These are phyloP conservation scores for Stercorarius parasiticus DNA, from an alignment of 2,113 vertebrate species.

Conservation along the genomic window DNA sequence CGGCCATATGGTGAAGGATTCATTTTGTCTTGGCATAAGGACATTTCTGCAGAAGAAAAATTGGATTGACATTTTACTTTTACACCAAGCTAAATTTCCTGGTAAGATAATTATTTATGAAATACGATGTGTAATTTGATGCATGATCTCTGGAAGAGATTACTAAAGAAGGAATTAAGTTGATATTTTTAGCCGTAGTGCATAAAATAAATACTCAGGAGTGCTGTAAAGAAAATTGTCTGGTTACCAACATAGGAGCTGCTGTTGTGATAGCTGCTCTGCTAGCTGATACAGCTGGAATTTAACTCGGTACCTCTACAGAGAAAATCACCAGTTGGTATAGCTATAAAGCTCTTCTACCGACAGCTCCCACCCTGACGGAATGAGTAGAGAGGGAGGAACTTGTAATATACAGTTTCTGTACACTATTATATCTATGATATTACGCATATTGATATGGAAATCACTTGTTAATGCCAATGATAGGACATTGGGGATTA, in stretches of 20 bases:
- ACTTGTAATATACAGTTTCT: not conserved
- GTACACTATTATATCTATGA: not conserved
- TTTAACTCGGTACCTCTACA: not conserved
- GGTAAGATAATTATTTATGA: constrained; percentile 60
- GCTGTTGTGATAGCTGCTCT: constrained; percentile 24
- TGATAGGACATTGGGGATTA: not conserved
- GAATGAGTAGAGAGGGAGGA: not conserved
- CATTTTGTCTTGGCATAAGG: constrained; percentile 32
- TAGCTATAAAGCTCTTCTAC: not conserved
- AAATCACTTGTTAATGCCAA: not conserved
- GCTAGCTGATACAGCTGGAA: not conserved
- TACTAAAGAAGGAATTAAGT: constrained; percentile 49
- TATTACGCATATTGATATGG: not conserved
- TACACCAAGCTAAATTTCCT: constrained; percentile 42
- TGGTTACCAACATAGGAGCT: not conserved
- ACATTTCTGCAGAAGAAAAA: constrained; percentile 43
- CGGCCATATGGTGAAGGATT: constrained; percentile 35
- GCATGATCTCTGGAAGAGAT: constrained; percentile 13
- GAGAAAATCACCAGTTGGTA: not conserved
- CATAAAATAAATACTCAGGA: constrained; percentile 25
- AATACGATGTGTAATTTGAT: constrained; percentile 20
- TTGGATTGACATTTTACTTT: constrained; percentile 60
- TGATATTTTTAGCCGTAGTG: constrained; percentile 7
- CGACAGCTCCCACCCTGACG: not conserved
- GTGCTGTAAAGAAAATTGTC: constrained; percentile 23